These are phyloP conservation scores for Gadus chalcogrammus DNA, from an alignment of 2,113 vertebrate species.

Conservation along the genomic window DNA sequence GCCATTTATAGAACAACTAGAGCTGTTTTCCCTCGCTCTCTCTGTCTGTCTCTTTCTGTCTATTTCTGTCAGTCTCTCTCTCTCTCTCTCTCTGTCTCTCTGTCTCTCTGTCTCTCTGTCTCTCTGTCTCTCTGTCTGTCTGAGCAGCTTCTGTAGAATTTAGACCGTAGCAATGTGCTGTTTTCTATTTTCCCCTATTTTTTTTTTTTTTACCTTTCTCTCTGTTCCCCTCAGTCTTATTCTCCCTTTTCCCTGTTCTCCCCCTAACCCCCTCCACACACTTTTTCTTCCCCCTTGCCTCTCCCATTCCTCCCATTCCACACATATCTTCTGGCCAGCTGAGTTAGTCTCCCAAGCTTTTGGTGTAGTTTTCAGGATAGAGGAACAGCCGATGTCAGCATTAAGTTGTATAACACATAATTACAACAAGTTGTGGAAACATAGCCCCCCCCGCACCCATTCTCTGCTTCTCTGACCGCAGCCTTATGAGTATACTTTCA, in stretches of 20 bases:
- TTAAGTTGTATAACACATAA: slow-evolving; percentile 51
- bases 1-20: too few species aligned
- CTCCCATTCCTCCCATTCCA: slow-evolving; percentile 53
- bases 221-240: neutral
- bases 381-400: slow-evolving; percentile 48
- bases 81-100: too few species aligned
- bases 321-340: slow-evolving; percentile 54
- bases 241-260: neutral
- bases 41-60: neutral
- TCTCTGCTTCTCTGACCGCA: slow-evolving; percentile 15
- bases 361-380: slow-evolving; percentile 22
- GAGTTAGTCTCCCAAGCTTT: slow-evolving; percentile 37
- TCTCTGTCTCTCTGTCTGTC: too few species aligned
- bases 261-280: neutral
- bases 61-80: too few species aligned
- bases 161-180: too few species aligned
- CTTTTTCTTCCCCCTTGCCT: slow-evolving; percentile 4
- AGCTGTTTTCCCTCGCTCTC: neutral
- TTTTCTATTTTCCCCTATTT: neutral
- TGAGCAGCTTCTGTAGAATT: too few species aligned
- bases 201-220: neutral
- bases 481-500: neutral
- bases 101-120: too few species aligned
- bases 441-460: slow-evolving; percentile 17
- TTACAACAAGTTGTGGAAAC: slow-evolving; percentile 52